Conservation (phyloP, 1,140 invertebrate genomes). For the Calliphora vicina region DNA sequence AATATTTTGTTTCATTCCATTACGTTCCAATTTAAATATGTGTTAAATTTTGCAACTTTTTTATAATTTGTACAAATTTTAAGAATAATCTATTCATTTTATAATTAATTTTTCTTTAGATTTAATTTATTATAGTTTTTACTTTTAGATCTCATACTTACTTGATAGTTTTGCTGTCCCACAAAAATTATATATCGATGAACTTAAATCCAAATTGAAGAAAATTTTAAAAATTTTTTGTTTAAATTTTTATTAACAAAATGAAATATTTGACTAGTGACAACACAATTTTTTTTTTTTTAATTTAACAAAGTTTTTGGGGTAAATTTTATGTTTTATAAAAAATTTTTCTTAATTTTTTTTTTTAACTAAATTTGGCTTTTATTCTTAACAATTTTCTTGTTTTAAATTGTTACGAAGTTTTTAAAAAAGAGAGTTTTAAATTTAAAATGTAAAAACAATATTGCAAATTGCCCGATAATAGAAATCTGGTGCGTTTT, state of each 20-base stretch:
- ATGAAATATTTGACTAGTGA: slow-evolving; percentile 27
- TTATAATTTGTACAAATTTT: too few species aligned
- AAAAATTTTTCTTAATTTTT: not conserved
- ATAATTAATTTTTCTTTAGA: not conserved
- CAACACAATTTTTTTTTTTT: slow-evolving; percentile 10
- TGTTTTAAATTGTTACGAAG: slow-evolving; percentile 19
- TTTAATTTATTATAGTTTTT: not conserved
- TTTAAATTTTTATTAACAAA: not conserved
- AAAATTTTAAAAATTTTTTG: not conserved
- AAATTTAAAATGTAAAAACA: not conserved
- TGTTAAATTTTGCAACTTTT: not conserved
- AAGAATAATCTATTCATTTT: too few species aligned
- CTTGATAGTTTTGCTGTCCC: not conserved
- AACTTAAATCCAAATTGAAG: not conserved
- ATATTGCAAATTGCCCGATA: slow-evolving; percentile 18
- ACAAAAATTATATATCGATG: not conserved
- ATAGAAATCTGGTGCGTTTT: too few species aligned
- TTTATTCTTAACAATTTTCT: slow-evolving; percentile 30
- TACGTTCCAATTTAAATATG: not conserved
- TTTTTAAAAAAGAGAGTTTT: not conserved
- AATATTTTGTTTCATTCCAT: not conserved
- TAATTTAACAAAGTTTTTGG: slow-evolving; percentile 23
- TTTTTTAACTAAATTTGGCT: not conserved
- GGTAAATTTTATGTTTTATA: too few species aligned
- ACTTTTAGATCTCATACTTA: too few species aligned